These are phyloP conservation scores for Tetheella fluctuosa DNA, from an alignment of 2,888 invertebrate species.

Conservation along the genomic window DNA sequence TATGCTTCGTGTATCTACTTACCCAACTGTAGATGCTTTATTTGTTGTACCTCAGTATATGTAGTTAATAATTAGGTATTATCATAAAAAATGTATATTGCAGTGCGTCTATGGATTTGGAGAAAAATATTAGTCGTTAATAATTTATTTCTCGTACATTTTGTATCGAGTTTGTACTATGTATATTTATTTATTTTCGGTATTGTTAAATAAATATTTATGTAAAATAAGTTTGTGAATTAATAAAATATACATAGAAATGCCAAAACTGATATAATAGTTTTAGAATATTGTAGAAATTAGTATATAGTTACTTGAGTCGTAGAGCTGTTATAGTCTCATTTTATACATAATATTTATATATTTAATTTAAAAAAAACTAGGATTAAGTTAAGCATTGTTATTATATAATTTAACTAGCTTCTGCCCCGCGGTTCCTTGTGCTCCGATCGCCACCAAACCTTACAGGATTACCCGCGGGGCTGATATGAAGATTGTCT, in stretches of 20 bases:
- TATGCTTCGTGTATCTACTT: no score
- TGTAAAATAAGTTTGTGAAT: neutral
- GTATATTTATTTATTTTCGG: slow-evolving; percentile 14
- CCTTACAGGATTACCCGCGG: no score
- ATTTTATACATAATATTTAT: no score
- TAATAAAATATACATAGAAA: neutral
- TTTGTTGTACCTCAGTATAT: no score
- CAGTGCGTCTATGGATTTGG: slow-evolving; percentile 44
- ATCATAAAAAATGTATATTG: slow-evolving; percentile 28
- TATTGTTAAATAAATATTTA: neutral
- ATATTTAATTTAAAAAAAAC: no score
- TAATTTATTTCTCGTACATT: slow-evolving; percentile 22
- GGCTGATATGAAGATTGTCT: no score
- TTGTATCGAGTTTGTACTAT: slow-evolving; percentile 20
- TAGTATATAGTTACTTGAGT: neutral
- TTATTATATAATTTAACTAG: no score
- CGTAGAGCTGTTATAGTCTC: neutral
- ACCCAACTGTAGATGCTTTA: no score
- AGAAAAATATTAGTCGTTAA: slow-evolving; percentile 22
- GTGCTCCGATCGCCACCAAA: no score
- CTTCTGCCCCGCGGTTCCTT: no score
- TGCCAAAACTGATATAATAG: neutral
- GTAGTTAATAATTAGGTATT: slow-evolving; percentile 10
- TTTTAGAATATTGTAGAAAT: neutral
- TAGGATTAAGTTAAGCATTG: no score